Base-by-base conservation (phyloP, 2,797 vertebrate genomes). In the Chiloscyllium punctatum region DNA sequence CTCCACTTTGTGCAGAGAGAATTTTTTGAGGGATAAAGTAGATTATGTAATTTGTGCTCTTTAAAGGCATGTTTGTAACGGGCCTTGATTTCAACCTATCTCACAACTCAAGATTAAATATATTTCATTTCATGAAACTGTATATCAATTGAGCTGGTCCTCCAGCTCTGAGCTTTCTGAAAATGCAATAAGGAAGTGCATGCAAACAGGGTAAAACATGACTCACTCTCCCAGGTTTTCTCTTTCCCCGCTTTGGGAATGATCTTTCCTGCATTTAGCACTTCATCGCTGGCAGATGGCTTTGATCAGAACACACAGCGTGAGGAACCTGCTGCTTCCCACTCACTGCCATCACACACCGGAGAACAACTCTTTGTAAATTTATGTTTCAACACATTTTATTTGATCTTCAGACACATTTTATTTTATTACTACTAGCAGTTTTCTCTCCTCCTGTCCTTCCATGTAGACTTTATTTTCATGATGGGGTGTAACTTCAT, bases 351-450 rank as follows among this genome's bases (percentile, higher is more conserved):
- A 92, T 2, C 6, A 33, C 62, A 68, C n/a, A 37, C 62, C 37
- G 33, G 57, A 66, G 7, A 37, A 62, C 57, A 68, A 62, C 57
- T 37, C 57, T 23, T 68, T 37, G n/a, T 92, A 68, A 92, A 68
- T 92, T 30, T 91, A 92, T 92, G 62, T 92, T 92, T 92, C 62
- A 23, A 68, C 90, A 92, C 90, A n/a, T 92, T 68, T 92, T 92
- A 92, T 68, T 92, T 37, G 66, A 92, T 92, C 33, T 68, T 68
- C 57, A 92, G 21, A 92, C 57, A 68, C n/a, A 42, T 92, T 21
- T 68, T 68, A 68, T 68, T 37, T 92, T 68, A 92, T 92, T 68
- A 68, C n/a, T 92, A 18, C 8, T 68, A 33, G 6, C n/a, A 33
- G n/a, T 37, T 68, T 68, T 37, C n/a, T 92, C 62, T 62, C 18